Conservation (phyloP, 2,113 vertebrate genomes). For the Oncorhynchus nerka region DNA sequence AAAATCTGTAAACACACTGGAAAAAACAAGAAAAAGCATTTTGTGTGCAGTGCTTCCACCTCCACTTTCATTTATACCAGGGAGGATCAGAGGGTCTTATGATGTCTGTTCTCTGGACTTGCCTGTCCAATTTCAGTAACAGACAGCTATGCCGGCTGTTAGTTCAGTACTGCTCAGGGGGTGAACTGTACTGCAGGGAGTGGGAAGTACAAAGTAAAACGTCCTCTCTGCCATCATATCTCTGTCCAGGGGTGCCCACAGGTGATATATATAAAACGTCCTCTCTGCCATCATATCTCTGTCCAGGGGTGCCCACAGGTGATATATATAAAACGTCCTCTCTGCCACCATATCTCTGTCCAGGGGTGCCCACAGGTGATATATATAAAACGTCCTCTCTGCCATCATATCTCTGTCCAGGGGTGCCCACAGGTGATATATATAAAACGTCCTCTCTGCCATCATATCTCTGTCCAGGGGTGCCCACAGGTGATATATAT, state of each 20-base stretch:
- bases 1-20: not conserved
- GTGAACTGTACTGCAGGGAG: no score
- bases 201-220: not conserved
- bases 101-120: not conserved
- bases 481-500: no score
- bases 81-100: not conserved
- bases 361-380: no score
- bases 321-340: no score
- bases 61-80: not conserved
- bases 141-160: not conserved
- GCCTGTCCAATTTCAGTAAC: not conserved
- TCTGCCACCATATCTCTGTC: not conserved
- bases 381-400: no score
- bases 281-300: not conserved
- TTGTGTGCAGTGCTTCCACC: not conserved
- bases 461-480: not conserved
- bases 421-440: no score
- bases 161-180: not conserved
- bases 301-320: no score
- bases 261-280: no score
- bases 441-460: no score
- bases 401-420: not conserved
- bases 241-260: not conserved
- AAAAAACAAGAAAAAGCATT: no score
- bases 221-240: not conserved